Evolutionary conservation across 2,797 vertebrate species (phyloP), one percentile per base, ranked within the genome.

Genomic region (Melanotaenia boesemani): DNA sequence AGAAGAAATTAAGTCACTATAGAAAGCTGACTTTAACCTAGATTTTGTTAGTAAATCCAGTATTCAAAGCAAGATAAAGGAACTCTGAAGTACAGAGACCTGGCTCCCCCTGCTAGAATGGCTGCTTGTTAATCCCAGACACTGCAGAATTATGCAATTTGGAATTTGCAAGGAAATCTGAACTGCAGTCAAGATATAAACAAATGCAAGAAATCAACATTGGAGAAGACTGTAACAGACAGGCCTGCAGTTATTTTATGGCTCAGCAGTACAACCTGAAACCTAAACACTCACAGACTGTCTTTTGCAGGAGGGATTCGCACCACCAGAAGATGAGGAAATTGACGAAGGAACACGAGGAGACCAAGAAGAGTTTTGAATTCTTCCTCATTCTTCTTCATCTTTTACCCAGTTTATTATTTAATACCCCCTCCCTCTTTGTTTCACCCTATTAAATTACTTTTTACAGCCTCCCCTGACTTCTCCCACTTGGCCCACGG

Each of bases 311-410:
- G 97, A 97, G 71, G 97, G 98, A 63, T 98, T 98, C 22, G 97
- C 96, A 41, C 96, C 97, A 0, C 97, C 97, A 0, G 97, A 98
- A 50, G 97, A 98, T 0, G 97, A 97, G 0, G 96, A 97, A 37
- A 89, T 96, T 58, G 95, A 96, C 0, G 96, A 96, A 56, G 95
- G 93, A 54, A 94, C 94, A 67, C 93, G 88, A 12, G 96, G 94
- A 88, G 96, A 96, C 72, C 96, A 96, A 82, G 96, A 98, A 32
- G 97, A 98, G 89, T 98, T 96, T 93, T 99, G 94, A 95, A 90
- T 79, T 50, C 22, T 28, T 64, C 59, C 30, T 63, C 63, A 41
- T 46, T 34, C 68, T 46, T 34, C 62, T 48, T 63, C 70, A 56
- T 71, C 64, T 76, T 70, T 75, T 79, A 72, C 81, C 39, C 67